Percentiles rank a stretch among this genome's conserved stretches.
Conservation (phyloP, 2,797 vertebrate species). For the Epinephelus coioides region DNA sequence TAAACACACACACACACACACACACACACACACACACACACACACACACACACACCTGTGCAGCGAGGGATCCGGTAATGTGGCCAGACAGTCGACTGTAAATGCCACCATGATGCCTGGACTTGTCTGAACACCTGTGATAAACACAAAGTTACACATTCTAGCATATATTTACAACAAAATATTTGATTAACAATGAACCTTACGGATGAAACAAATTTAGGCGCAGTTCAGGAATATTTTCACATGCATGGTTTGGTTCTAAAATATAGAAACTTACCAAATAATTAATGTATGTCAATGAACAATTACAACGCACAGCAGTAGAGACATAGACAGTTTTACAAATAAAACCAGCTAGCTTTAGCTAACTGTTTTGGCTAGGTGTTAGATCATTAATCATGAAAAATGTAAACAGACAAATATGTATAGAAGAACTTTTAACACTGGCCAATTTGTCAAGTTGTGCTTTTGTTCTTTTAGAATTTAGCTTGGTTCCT, state of each 20-base stretch:
- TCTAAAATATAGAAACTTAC: neutral
- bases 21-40: conserved; percentile 61
- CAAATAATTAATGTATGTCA: neutral
- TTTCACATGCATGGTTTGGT: neutral
- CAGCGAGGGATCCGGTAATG: conserved; percentile 5
- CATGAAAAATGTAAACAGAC: neutral
- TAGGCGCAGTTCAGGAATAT: neutral
- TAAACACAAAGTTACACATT: neutral
- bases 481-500: too few species aligned
- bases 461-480: too few species aligned
- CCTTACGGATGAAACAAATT: neutral
- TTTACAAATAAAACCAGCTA: neutral
- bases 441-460: too few species aligned
- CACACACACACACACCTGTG: conserved; percentile 66
- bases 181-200: neutral
- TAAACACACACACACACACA: neutral
- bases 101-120: conserved; percentile 78
- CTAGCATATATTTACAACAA: too few species aligned
- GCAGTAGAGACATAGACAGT: neutral
- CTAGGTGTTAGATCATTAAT: neutral
- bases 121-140: conserved; percentile 84
- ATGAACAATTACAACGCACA: neutral
- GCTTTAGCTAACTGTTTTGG: neutral
- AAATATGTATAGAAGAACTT: too few species aligned
- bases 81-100: conserved; percentile 71